Percentiles rank a stretch among this genome's conserved stretches.
These are phyloP conservation scores for Pseudomyrmex concolor DNA, from an alignment of 1,140 invertebrate genomes.

Conservation along the genomic window DNA sequence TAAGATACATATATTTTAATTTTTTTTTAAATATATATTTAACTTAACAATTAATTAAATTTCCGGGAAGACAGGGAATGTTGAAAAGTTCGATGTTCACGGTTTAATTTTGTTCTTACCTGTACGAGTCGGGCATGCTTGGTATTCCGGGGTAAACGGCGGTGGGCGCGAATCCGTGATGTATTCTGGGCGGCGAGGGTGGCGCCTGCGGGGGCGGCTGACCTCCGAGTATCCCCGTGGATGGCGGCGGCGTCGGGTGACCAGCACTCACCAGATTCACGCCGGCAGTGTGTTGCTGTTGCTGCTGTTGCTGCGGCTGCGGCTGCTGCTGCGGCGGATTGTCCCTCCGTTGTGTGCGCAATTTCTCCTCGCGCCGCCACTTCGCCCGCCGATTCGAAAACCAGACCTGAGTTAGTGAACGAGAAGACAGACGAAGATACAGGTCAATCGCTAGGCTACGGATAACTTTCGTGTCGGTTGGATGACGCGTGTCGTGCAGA, in stretches of 20 bases:
- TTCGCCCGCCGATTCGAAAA: slow-evolving; percentile 99
- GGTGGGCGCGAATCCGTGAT: slow-evolving; percentile 82
- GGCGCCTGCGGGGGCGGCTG: slow-evolving; percentile 81
- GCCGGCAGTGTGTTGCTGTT: slow-evolving; percentile 81
- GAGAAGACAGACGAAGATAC: slow-evolving; percentile 81
- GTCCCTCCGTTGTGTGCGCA: slow-evolving; percentile 93
- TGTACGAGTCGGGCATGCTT: slow-evolving; percentile 88
- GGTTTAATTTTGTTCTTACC: slow-evolving; percentile 79
- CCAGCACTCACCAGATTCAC: slow-evolving; percentile 82
- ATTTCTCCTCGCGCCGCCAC: slow-evolving; percentile 98
- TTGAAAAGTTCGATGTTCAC: too few species aligned
- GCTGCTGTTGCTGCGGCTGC: slow-evolving; percentile 82
- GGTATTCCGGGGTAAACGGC: slow-evolving; percentile 84
- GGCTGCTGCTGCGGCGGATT: slow-evolving; percentile 79
- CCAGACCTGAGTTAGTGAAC: slow-evolving; percentile 93
- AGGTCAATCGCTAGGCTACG: slow-evolving; percentile 80
- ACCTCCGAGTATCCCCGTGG: slow-evolving; percentile 77
- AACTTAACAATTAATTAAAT: too few species aligned
- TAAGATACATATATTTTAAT: too few species aligned
- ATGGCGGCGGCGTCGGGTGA: slow-evolving; percentile 85
- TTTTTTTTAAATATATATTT: too few species aligned
- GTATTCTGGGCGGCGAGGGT: slow-evolving; percentile 83
- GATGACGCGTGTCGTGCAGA: slow-evolving; percentile 19
- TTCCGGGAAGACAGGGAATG: too few species aligned
- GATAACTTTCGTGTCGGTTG: slow-evolving; percentile 42